A percentile compares a stretch with the other conserved stretches of the same genome.
Evolutionary conservation across 1,140 invertebrate species (phyloP).

Genomic region (Aphaenogaster ashmeadi): DNA sequence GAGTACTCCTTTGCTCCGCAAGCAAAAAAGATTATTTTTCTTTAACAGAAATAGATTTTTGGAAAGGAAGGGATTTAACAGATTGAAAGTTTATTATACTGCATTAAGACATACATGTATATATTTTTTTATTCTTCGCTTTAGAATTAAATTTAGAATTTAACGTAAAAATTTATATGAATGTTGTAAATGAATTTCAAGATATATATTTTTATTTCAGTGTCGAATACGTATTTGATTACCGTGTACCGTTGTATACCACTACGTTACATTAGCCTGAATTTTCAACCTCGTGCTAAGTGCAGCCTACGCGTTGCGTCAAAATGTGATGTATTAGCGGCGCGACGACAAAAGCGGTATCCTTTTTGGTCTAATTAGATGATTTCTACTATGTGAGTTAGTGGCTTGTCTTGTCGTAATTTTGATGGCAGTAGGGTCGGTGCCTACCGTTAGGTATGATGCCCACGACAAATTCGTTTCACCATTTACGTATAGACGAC

Average conservation of each 20-base stretch:
- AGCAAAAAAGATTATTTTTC: not conserved
- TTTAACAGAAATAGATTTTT: not conserved
- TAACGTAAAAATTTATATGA: not conserved
- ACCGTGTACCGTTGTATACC: not conserved
- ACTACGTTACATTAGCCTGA: not conserved
- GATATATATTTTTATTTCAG: not conserved
- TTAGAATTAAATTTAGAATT: not conserved
- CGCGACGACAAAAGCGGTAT: not conserved
- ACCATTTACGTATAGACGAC: not conserved
- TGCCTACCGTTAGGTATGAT: not conserved
- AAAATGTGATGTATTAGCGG: not conserved
- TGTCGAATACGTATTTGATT: not conserved
- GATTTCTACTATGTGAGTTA: not conserved
- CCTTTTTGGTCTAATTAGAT: slow-evolving; percentile 27
- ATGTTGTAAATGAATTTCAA: not conserved
- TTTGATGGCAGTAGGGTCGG: not conserved
- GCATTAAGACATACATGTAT: too few relatives aligned
- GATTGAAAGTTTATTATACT: not conserved
- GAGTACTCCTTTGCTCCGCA: not conserved
- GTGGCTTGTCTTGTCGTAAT: not conserved
- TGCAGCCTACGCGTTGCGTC: not conserved
- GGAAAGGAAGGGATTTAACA: not conserved
- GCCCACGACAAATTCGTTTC: not conserved
- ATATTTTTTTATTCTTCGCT: not conserved
- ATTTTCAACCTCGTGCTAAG: slow-evolving; percentile 25